A percentile compares a stretch with the other conserved stretches of the same genome.
Conservation (phyloP, 2,888 invertebrate species). For the Netelia virgata region DNA sequence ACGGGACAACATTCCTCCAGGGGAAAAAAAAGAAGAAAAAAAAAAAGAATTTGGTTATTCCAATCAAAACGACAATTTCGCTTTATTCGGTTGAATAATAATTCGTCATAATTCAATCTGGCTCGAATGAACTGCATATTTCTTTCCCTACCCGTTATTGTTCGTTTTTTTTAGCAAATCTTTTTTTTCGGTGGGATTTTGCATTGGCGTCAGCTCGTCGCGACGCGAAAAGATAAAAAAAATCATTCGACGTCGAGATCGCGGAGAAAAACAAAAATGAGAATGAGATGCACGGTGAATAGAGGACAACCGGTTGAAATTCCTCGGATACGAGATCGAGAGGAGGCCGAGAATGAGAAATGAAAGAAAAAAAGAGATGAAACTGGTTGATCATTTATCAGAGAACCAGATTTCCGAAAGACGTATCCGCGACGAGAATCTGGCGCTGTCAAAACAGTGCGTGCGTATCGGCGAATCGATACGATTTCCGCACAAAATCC, state of each 20-base stretch:
- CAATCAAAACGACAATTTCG: background rate
- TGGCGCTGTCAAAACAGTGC: background rate
- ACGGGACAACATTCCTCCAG: conserved; percentile 14
- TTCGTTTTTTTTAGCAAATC: too few species aligned
- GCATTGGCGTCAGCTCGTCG: background rate
- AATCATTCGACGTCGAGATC: background rate
- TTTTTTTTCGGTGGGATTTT: too few species aligned
- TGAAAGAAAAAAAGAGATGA: conserved; percentile 10
- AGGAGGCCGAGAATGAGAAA: conserved; percentile 8
- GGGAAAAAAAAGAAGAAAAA: background rate
- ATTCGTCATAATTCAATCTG: too few species aligned
- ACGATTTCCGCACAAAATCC: background rate
- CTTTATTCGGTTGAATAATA: too few species aligned
- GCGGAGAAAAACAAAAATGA: background rate
- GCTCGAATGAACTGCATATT: too few species aligned
- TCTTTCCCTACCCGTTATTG: too few species aligned
- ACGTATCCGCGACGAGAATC: background rate
- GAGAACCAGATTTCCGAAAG: conserved; percentile 28
- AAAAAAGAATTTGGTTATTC: background rate
- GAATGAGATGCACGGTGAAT: conserved; percentile 26
- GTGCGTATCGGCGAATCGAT: too few species aligned
- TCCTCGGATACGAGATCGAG: conserved; percentile 39
- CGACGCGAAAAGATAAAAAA: conserved; percentile 10
- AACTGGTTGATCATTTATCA: conserved; percentile 15
- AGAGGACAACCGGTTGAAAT: conserved; percentile 36